phyloP scores from a whole-genome alignment of 2,888 invertebrate genomes.

The Mesochorus sp. region DNA sequence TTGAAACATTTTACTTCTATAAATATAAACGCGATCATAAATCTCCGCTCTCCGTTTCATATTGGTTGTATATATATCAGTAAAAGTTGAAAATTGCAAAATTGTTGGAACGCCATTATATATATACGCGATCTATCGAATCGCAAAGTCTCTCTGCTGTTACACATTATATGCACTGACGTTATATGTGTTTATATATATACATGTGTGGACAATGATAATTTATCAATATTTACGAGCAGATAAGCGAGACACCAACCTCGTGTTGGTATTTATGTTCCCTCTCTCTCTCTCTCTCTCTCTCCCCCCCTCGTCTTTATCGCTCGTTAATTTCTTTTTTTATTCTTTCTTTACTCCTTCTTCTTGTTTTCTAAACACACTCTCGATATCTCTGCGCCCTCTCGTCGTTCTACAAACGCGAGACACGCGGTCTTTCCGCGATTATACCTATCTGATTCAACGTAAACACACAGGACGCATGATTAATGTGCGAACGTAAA shows the following conservation, averaged over 20 bases:
- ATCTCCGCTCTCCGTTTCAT: neutral
- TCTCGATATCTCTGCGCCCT: neutral
- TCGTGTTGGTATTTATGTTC: conserved; percentile 58
- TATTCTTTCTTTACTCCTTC: no score
- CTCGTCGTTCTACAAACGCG: neutral
- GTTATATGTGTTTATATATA: neutral
- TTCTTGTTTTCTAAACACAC: neutral
- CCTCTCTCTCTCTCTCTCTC: conserved; percentile 8
- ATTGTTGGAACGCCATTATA: conserved; percentile 3
- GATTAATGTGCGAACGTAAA: conserved; percentile 57
- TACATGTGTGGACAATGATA: conserved; percentile 33
- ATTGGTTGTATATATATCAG: neutral
- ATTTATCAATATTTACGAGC: conserved; percentile 61
- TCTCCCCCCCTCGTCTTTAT: no score
- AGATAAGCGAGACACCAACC: conserved; percentile 51
- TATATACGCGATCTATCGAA: neutral
- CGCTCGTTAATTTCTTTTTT: no score
- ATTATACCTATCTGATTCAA: conserved; percentile 56
- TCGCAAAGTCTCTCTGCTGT: neutral
- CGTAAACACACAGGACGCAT: neutral
- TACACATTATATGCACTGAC: neutral
- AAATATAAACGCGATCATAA: neutral
- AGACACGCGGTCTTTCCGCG: conserved; percentile 47
- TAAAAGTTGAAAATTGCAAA: conserved; percentile 19
- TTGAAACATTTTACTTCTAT: no score